Conservation (phyloP, 2,113 vertebrate genomes). For the Seriola dumerili region DNA sequence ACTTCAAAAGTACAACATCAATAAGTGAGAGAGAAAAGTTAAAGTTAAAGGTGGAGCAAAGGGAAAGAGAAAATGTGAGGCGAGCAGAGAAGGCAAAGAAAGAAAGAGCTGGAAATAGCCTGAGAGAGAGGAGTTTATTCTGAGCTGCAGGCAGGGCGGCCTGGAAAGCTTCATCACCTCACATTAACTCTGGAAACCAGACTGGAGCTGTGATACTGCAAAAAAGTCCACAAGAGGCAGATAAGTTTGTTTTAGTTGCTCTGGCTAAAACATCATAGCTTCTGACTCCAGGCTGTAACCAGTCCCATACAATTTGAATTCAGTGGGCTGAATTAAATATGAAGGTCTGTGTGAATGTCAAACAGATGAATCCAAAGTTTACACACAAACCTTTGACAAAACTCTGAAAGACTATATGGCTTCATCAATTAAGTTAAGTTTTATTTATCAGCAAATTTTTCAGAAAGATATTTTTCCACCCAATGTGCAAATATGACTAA, state of each 20-base stretch:
- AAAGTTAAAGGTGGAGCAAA: not conserved
- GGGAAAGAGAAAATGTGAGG: not conserved
- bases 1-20: not conserved
- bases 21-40: not conserved
- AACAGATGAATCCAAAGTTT: not conserved
- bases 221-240: not conserved
- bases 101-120: constrained; percentile 11
- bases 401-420: no score
- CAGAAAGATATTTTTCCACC: no score
- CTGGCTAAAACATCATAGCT: not conserved
- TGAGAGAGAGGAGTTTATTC: constrained; percentile 20
- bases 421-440: no score
- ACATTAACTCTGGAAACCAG: not conserved
- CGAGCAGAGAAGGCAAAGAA: not conserved
- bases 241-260: not conserved
- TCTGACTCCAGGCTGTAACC: not conserved
- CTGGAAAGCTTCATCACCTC: constrained; percentile 13
- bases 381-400: no score
- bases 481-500: no score
- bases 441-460: no score
- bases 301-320: not conserved
- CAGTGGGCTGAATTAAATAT: not conserved
- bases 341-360: not conserved
- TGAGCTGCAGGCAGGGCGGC: constrained; percentile 12
- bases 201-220: not conserved